A percentile compares a stretch with the other conserved stretches of the same genome.
phyloP scores from a whole-genome alignment of 2,888 invertebrate species.

The Quadroppia sp. region DNA sequence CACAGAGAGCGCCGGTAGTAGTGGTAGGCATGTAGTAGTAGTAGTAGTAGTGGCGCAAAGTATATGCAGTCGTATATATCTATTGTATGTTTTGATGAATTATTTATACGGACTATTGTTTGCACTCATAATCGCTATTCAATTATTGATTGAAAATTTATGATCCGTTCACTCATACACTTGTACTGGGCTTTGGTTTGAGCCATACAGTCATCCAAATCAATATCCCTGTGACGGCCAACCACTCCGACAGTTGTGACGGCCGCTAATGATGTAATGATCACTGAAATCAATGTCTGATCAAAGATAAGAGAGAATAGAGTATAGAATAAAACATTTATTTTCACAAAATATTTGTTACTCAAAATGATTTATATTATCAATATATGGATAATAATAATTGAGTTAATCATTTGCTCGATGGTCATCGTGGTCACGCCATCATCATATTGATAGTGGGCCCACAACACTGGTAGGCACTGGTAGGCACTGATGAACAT shows the following conservation, averaged over 20 bases:
- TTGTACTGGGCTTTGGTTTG: neutral
- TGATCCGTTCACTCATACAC: neutral
- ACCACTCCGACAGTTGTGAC: neutral
- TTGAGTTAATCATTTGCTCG: constrained; percentile 35
- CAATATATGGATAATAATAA: constrained; percentile 37
- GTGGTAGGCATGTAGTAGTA: neutral
- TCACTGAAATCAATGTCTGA: neutral
- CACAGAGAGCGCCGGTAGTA: constrained; percentile 1
- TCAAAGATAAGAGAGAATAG: neutral
- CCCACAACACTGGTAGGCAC: neutral
- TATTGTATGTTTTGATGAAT: constrained; percentile 1
- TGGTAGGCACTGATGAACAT: constrained; percentile 18
- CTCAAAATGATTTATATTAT: constrained; percentile 30
- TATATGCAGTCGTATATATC: neutral
- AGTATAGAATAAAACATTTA: neutral
- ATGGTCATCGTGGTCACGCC: constrained; percentile 30
- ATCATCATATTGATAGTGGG: neutral
- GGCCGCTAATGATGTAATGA: neutral
- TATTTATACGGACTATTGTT: constrained; percentile 26
- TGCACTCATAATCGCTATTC: constrained; percentile 31
- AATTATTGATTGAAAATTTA: constrained; percentile 8
- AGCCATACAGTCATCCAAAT: neutral
- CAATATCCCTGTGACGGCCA: neutral
- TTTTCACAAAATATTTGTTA: neutral
- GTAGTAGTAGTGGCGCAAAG: neutral